A percentile compares a stretch with the other conserved stretches of the same genome.
These are phyloP conservation scores for Xestia xanthographa DNA, from an alignment of 2,888 invertebrate species.

Conservation along the genomic window DNA sequence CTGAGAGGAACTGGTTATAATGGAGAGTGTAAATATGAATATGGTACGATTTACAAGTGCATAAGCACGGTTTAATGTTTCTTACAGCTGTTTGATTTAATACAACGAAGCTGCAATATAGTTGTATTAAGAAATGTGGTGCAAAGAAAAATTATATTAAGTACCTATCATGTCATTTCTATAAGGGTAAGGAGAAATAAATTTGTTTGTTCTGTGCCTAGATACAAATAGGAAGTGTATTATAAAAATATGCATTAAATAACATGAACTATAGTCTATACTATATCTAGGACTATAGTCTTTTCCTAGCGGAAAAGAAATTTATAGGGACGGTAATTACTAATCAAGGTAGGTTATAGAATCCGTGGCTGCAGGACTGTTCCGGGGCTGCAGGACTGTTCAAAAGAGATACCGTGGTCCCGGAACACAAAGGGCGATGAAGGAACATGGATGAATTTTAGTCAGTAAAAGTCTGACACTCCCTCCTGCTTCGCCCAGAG, in stretches of 20 bases:
- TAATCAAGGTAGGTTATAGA: neutral
- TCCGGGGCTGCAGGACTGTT: too few relatives aligned
- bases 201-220: neutral
- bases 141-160: neutral
- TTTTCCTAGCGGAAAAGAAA: too few relatives aligned
- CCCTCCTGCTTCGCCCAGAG: too few relatives aligned
- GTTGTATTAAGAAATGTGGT: neutral
- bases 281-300: too few relatives aligned
- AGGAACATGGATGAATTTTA: too few relatives aligned
- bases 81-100: neutral
- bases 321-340: neutral
- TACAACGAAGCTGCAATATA: neutral
- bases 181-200: neutral
- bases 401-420: too few relatives aligned
- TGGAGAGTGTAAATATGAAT: conserved; percentile 27
- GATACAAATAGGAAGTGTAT: neutral
- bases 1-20: conserved; percentile 46
- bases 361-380: too few relatives aligned
- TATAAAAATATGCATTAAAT: neutral
- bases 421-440: too few relatives aligned
- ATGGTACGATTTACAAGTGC: conserved; percentile 5
- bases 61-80: neutral
- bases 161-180: too few relatives aligned
- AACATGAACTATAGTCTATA: too few relatives aligned
- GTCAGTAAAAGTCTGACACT: too few relatives aligned